Evolutionary conservation across 2,888 invertebrate species (phyloP).

Genomic region (Mesorhabditis belari): DNA sequence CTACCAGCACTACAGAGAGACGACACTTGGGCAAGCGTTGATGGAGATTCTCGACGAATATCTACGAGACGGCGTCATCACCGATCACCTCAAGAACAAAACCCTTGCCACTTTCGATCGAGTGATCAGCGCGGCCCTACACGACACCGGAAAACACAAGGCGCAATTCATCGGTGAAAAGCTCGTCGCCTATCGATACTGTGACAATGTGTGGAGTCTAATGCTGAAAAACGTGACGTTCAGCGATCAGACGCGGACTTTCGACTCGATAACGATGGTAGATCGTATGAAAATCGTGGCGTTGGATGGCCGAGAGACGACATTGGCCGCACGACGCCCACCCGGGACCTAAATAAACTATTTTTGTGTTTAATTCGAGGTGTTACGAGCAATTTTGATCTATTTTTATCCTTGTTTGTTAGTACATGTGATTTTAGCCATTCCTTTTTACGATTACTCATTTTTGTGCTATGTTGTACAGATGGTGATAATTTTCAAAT

Average conservation of each 20-base stretch:
- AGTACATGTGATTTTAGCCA: too few species aligned
- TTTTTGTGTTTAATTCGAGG: neutral
- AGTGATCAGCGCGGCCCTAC: neutral
- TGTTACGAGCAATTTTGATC: too few species aligned
- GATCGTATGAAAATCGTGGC: conserved; percentile 97
- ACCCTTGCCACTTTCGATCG: neutral
- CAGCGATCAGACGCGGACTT: conserved; percentile 3
- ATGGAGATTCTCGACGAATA: neutral
- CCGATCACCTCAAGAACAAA: neutral
- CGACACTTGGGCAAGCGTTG: neutral
- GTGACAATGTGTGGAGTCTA: conserved; percentile 99
- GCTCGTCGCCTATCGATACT: conserved; percentile 75
- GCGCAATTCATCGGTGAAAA: conserved; percentile 58
- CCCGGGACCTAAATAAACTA: neutral
- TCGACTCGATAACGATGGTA: conserved; percentile 1
- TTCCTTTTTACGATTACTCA: too few species aligned
- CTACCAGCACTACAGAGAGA: neutral
- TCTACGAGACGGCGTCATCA: neutral
- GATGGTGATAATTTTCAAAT: too few species aligned
- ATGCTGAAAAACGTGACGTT: conserved; percentile 97
- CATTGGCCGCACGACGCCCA: neutral
- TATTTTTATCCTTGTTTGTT: too few species aligned
- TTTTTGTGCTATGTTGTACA: too few species aligned
- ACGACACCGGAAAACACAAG: neutral
- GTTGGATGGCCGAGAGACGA: conserved; percentile 70